phyloP scores from a whole-genome alignment of 2,888 invertebrate species.

The Pteria penguin region DNA sequence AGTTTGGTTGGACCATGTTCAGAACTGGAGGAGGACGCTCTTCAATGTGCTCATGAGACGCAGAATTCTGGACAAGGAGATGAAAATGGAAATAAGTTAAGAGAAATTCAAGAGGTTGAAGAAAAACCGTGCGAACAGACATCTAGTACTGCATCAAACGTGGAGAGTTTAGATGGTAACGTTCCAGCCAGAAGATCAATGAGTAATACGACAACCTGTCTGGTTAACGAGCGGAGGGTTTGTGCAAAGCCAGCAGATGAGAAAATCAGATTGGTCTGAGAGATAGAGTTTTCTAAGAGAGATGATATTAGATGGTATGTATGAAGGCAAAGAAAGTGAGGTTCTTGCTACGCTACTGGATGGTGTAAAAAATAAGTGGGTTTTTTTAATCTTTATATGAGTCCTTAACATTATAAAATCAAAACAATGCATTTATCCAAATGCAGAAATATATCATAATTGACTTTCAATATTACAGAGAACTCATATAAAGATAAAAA shows the following conservation, averaged over 20 bases:
- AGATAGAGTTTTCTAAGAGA: neutral
- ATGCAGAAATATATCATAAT: too few relatives aligned
- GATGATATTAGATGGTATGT: neutral
- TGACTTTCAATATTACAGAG: too few relatives aligned
- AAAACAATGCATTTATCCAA: too few relatives aligned
- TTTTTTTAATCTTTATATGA: too few relatives aligned
- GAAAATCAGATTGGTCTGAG: neutral
- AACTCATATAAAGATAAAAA: too few relatives aligned
- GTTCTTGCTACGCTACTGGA: neutral
- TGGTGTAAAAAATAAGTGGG: neutral
- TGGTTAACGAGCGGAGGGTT: neutral
- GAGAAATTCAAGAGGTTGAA: neutral
- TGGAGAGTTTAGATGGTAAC: neutral
- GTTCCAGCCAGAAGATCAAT: neutral
- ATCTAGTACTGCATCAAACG: neutral
- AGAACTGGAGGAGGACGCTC: constrained; percentile 2
- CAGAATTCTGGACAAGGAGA: neutral
- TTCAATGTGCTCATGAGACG: neutral
- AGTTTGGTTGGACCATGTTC: neutral
- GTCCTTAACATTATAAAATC: too few relatives aligned
- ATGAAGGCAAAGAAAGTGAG: neutral
- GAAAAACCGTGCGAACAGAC: neutral
- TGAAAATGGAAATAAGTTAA: neutral
- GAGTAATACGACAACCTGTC: neutral
- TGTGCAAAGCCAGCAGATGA: neutral